phyloP scores from a whole-genome alignment of 2,113 vertebrate species.

The Tachuris rubrigastra region DNA sequence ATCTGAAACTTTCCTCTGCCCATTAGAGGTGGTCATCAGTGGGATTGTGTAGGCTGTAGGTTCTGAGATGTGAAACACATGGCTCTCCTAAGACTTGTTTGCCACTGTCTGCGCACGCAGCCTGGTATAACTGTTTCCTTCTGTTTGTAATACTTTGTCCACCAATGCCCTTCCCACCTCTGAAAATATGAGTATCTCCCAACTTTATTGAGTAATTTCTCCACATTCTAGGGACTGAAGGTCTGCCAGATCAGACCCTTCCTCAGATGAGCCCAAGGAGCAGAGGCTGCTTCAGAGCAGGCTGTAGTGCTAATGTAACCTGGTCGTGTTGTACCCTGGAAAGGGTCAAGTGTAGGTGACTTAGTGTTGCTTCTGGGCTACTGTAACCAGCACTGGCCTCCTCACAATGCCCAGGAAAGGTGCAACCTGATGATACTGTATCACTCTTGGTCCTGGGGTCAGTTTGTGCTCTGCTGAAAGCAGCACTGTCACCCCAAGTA shows the following conservation, averaged over 20 bases:
- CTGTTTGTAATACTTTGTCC: background rate
- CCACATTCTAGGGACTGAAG: background rate
- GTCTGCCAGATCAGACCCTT: background rate
- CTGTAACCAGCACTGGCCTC: background rate
- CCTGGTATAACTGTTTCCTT: background rate
- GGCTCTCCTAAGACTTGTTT: background rate
- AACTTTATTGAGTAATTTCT: background rate
- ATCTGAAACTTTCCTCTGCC: background rate
- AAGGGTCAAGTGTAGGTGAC: background rate
- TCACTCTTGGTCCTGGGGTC: background rate
- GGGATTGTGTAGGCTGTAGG: background rate
- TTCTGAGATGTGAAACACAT: background rate
- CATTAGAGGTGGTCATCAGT: background rate
- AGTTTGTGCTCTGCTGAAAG: background rate
- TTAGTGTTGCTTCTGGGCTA: background rate
- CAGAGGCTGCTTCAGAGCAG: background rate
- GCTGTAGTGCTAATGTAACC: background rate
- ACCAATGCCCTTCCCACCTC: background rate
- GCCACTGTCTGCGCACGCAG: background rate
- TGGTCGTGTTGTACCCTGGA: background rate
- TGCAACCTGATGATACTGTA: background rate
- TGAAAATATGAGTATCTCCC: background rate
- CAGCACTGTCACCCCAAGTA: background rate
- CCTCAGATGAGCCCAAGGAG: background rate
- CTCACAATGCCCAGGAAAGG: background rate